phyloP scores from a whole-genome alignment of 2,113 vertebrate species.

The Sylvietta virens region DNA sequence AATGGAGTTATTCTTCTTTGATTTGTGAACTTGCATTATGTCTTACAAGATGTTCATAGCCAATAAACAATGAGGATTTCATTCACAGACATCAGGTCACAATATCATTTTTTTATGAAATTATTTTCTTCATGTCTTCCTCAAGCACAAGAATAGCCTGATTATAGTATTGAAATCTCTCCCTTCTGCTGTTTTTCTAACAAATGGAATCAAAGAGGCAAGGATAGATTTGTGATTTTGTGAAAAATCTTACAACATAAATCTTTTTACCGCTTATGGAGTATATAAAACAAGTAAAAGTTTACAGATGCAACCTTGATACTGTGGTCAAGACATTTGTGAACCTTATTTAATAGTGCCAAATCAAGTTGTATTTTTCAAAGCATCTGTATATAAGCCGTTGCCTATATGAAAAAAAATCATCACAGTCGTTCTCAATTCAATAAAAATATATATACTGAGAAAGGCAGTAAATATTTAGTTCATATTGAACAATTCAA shows the following conservation, averaged over 20 bases:
- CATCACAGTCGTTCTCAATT: background rate
- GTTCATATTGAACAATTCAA: background rate
- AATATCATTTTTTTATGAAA: background rate
- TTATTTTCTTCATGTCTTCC: background rate
- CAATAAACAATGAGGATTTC: background rate
- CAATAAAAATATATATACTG: background rate
- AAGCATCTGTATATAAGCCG: background rate
- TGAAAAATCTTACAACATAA: background rate
- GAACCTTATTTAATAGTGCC: background rate
- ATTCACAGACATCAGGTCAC: background rate
- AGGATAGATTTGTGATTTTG: background rate
- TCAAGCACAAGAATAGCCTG: background rate
- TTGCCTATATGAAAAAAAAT: background rate
- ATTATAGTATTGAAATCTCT: background rate
- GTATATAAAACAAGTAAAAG: background rate
- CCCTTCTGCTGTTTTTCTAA: background rate
- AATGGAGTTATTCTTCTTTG: background rate
- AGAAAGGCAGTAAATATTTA: background rate
- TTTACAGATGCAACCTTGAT: background rate
- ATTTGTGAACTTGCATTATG: background rate
- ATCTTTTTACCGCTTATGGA: rapidly evolving
- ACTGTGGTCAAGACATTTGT: background rate
- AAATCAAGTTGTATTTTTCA: background rate
- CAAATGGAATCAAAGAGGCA: background rate
- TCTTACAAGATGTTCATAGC: background rate